Evolutionary conservation across 2,888 invertebrate species (phyloP).

Genomic region (Rhimphoctona megacephalus): DNA sequence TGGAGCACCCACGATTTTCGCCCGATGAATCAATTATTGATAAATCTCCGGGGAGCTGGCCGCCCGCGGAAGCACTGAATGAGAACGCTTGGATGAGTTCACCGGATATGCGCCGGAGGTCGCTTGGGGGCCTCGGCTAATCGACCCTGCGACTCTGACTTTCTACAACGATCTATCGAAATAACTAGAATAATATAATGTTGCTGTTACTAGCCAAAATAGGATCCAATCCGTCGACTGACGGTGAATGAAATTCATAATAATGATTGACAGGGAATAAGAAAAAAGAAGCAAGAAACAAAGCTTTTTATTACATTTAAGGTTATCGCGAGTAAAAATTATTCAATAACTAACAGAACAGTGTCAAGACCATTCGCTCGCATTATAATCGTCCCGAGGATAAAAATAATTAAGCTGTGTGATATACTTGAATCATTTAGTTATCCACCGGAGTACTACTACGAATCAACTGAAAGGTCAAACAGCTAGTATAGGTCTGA

Average conservation of each 20-base stretch:
- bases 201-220: not conserved
- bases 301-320: not conserved
- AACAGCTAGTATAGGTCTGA: not conserved
- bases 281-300: not conserved
- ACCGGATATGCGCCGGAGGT: conserved; percentile 67
- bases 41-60: conserved; percentile 65
- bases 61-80: conserved; percentile 51
- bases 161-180: conserved; percentile 48
- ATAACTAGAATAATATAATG: conserved; percentile 44
- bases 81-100: conserved; percentile 65
- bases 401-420: conserved; percentile 19
- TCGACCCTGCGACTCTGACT: conserved; percentile 55
- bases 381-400: not conserved
- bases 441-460: not conserved
- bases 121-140: conserved; percentile 59
- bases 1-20: conserved; percentile 64
- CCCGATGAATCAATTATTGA: conserved; percentile 69
- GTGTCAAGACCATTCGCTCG: not conserved
- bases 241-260: not conserved
- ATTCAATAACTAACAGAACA: not conserved
- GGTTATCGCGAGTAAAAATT: not conserved
- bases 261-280: not conserved
- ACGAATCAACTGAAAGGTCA: conserved; percentile 12
- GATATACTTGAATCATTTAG: conserved; percentile 11
- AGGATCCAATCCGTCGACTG: not conserved